Percentiles rank a stretch among this genome's conserved stretches.
Conservation (phyloP, 2,797 vertebrate species). For the Diplodus sargus region DNA sequence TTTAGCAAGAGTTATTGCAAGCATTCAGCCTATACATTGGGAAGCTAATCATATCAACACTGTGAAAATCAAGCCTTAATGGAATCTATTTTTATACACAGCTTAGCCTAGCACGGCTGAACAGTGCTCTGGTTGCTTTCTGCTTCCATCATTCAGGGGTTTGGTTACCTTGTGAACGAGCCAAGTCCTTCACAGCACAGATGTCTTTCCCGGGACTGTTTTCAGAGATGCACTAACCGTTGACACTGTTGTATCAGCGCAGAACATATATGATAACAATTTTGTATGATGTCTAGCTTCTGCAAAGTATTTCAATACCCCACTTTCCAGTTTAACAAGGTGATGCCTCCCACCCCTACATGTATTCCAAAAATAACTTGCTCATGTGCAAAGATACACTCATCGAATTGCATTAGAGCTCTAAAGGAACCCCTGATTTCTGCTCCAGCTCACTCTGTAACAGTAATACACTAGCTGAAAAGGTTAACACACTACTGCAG, state of each 20-base stretch:
- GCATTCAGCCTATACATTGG: slow-evolving; percentile 38
- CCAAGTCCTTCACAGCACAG: slow-evolving; percentile 48
- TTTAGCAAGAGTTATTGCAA: slow-evolving; percentile 32
- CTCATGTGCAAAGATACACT: slow-evolving; percentile 20
- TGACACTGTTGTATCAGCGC: slow-evolving; percentile 13
- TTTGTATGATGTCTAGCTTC: not conserved
- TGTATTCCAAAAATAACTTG: slow-evolving; percentile 32
- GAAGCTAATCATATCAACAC: slow-evolving; percentile 54
- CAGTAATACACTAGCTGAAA: slow-evolving; percentile 2
- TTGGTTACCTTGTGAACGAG: slow-evolving; percentile 49
- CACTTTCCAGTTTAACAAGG: slow-evolving; percentile 18
- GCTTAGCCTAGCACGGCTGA: slow-evolving; percentile 55
- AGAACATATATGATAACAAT: slow-evolving; percentile 33
- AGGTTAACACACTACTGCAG: not conserved
- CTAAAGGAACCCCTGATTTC: slow-evolving; percentile 7
- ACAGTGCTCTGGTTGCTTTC: slow-evolving; percentile 47
- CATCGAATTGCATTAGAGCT: slow-evolving; percentile 20
- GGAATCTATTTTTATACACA: slow-evolving; percentile 72
- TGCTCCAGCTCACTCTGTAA: not conserved
- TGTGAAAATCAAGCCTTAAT: slow-evolving; percentile 66
- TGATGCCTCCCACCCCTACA: not conserved
- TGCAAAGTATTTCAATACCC: slow-evolving; percentile 19
- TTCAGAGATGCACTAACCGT: slow-evolving; percentile 15
- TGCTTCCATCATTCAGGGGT: slow-evolving; percentile 41
- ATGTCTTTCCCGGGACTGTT: slow-evolving; percentile 41